Evolutionary conservation across 2,888 invertebrate genomes (phyloP).

Genomic region (Sthenelais limicola): DNA sequence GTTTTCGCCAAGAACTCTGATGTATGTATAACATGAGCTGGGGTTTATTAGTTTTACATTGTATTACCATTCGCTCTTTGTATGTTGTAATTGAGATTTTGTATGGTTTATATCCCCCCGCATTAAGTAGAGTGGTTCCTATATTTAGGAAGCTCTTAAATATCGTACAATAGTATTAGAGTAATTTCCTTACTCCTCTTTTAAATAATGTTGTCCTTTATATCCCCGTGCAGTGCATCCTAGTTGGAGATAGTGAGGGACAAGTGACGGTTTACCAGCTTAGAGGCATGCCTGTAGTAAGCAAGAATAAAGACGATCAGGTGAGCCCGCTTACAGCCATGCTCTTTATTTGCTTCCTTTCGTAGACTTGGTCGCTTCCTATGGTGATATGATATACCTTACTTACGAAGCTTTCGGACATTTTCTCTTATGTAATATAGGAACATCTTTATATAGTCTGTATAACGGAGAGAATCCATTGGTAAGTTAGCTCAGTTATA

Average conservation of each 20-base stretch:
- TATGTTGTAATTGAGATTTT: not conserved
- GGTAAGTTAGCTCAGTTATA: too few species aligned
- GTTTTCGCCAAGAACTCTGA: slow-evolving; percentile 69
- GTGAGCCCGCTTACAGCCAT: not conserved
- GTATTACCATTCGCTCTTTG: not conserved
- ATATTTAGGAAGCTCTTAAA: too few species aligned
- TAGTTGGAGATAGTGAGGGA: slow-evolving; percentile 71
- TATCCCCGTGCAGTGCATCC: slow-evolving; percentile 62
- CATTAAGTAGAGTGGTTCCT: not conserved
- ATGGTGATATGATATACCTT: too few species aligned
- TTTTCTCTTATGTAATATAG: too few species aligned
- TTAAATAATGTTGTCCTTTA: not conserved
- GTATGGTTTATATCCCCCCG: not conserved
- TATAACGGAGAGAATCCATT: too few species aligned
- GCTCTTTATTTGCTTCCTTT: not conserved
- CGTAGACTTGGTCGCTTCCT: not conserved
- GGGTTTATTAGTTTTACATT: not conserved
- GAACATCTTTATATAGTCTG: too few species aligned
- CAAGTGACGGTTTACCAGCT: slow-evolving; percentile 68
- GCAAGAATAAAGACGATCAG: not conserved
- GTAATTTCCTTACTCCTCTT: not conserved
- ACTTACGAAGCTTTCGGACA: too few species aligned
- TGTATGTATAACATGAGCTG: slow-evolving; percentile 54
- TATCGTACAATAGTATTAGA: too few species aligned
- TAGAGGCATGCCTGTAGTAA: slow-evolving; percentile 58